Evolutionary conservation across 2,888 invertebrate species (phyloP), one percentile per base, ranked within the genome.

Genomic region (Phyto melanocephala): DNA sequence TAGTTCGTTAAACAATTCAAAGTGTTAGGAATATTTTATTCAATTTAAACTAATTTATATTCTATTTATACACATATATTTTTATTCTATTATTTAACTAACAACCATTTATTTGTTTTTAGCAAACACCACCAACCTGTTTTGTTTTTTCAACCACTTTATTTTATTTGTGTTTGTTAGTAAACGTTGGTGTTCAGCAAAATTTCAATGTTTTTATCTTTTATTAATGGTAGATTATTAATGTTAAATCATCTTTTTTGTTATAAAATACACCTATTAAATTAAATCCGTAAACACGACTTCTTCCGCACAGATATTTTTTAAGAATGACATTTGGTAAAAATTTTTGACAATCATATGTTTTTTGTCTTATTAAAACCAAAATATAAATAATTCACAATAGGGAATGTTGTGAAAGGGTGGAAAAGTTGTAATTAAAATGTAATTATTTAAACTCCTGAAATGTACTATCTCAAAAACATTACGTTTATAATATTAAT

Each of bases 261-360:
- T 63, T 20, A 60, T 4, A 17, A 22, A 35, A 22, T 22, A 54
- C 17, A 52, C 24, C 13, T 37, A 40, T 40, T 40, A 11, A 37
- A 17, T 22, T 33, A 15, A 15, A 22, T 42, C 37, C 72, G 72
- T 13, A 20, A 28, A 54, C 52, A 63, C 45, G 17, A 63, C 74
- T 35, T 35, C 33, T 33, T 33, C n/a, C 28, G 13, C n/a, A 22
- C 42, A 74, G 33, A 54, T 24, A 54, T 74, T 15, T 15, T 74
- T 74, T 45, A 8, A 22, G 42, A 74, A 74, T 74, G 74, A 35
- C 74, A 74, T 37, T 28, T 72, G 47, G 3, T 37, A 24, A 58
- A 45, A 40, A 37, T 42, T 33, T 8, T 11, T 70, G 56, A 70
- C 60, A 72, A 28, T 24, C 71, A 72, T 60, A 60, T 72, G 71